Conservation (phyloP, 2,888 invertebrate species). For the Drosophila testacea region DNA sequence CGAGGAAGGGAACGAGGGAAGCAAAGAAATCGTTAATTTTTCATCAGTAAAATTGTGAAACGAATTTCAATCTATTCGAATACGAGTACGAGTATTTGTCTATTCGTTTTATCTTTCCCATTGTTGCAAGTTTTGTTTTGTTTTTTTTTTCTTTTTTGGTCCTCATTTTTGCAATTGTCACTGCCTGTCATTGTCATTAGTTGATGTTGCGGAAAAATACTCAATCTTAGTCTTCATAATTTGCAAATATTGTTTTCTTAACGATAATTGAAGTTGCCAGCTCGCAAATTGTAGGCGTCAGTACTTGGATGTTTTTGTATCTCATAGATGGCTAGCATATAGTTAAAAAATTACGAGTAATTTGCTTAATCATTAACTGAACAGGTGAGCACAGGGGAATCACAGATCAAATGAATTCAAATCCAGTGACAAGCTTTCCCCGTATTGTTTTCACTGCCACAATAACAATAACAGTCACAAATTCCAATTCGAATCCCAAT, state of each 20-base stretch:
- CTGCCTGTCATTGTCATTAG: conserved; percentile 44
- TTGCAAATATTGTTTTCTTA: conserved; percentile 8
- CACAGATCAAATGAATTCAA: conserved; percentile 4
- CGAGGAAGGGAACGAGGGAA: neutral
- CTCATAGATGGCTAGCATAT: conserved; percentile 2
- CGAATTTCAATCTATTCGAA: conserved; percentile 17
- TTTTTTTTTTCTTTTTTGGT: neutral
- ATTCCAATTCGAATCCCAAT: neutral
- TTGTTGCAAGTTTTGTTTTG: conserved; percentile 17
- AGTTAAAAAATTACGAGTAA: conserved; percentile 1
- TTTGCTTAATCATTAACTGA: conserved; percentile 13
- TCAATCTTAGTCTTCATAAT: conserved; percentile 9
- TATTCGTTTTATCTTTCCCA: conserved; percentile 5
- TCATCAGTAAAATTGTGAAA: conserved; percentile 66
- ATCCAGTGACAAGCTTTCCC: conserved; percentile 11
- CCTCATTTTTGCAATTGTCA: conserved; percentile 28
- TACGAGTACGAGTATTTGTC: neutral
- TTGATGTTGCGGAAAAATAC: conserved; percentile 38
- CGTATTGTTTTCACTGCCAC: neutral
- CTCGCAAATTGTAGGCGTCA: neutral
- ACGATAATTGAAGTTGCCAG: conserved; percentile 21
- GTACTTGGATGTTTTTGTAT: neutral
- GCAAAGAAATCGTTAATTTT: conserved; percentile 58
- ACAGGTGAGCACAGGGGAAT: conserved; percentile 4
- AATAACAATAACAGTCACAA: neutral